A percentile compares a stretch with the other conserved stretches of the same genome.
Conservation (phyloP, 1,140 invertebrate genomes). For the Eriosoma lanigerum region DNA sequence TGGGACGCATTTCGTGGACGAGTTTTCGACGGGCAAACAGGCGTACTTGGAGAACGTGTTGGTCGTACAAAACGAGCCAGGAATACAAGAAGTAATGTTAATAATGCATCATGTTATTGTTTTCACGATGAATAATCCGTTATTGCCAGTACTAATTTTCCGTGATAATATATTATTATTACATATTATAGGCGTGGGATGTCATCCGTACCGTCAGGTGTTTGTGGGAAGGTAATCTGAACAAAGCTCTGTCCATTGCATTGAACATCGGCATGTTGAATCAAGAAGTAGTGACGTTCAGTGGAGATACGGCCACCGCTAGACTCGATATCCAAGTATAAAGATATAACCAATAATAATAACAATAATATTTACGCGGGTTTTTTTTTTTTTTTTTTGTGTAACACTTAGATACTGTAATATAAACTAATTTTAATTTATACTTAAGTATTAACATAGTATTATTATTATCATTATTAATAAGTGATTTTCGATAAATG, state of each 20-base stretch:
- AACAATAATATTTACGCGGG: too few species aligned
- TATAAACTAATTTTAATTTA: too few species aligned
- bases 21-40: slow-evolving; percentile 71
- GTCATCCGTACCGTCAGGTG: slow-evolving; percentile 75
- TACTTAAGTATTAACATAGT: too few species aligned
- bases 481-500: too few species aligned
- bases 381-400: too few species aligned
- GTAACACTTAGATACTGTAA: too few species aligned
- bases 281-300: slow-evolving; percentile 78
- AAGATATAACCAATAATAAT: not conserved
- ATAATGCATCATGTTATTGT: not conserved
- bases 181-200: slow-evolving; percentile 72
- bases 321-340: slow-evolving; percentile 71
- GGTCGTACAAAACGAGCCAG: slow-evolving; percentile 76
- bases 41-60: slow-evolving; percentile 80
- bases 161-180: not conserved
- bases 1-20: slow-evolving; percentile 78
- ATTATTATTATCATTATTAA: too few species aligned
- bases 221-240: slow-evolving; percentile 78
- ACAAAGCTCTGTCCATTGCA: slow-evolving; percentile 72
- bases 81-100: slow-evolving; percentile 68
- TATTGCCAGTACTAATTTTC: not conserved
- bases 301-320: slow-evolving; percentile 78
- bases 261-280: slow-evolving; percentile 78
- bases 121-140: not conserved